Base-by-base conservation (phyloP, 2,888 invertebrate species). In the Melanotus villosus region DNA sequence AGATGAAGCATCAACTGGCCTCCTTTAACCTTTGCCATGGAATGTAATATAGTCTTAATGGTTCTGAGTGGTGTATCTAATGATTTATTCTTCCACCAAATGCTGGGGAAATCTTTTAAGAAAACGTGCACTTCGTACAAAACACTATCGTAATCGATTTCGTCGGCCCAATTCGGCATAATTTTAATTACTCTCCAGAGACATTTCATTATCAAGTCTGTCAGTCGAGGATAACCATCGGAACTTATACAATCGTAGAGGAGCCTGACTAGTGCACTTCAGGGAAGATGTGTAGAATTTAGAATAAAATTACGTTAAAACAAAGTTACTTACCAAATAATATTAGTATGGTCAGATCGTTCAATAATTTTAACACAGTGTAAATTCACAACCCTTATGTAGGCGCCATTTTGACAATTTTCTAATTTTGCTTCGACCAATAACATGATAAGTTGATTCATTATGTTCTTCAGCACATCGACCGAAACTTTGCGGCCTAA, bases 131-230 rank as follows among this genome's bases (percentile, higher is more conserved):
- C 91, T 83, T 97, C 96, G 66, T 91, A 86, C 14, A 98, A 86
- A 64, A 95, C 91, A 1, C 89, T 88, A 80, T 93, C 93, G 75
- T 93, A 94, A 83, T 94, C 92, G 23, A 94, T 87, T 1, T 91
- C 90, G 80, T 90, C 90, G 32, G 90, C 89, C 90, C 96, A 95
- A 56, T 91, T 90, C 0, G 94, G 91, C 80, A 98, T 90, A 85
- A 93, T 90, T 84, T 96, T 95, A 12, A 97, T 91, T 67, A 96
- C 93, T 82, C 96, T 94, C 98, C 98, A 98, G 81, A 97, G 90
- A 83, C 98, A 98, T 86, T 97, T 96, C 90, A 96, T 93, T 0
- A 94, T 90, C 45, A 96, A 85, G 80, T 96, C 95, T 52, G 93
- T 91, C 80, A 92, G 93, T 76, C 95, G 91, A 0, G 90, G 89